A percentile compares a stretch with the other conserved stretches of the same genome.
Evolutionary conservation across 2,113 vertebrate genomes (phyloP).

Genomic region (Pterocles burchelli): DNA sequence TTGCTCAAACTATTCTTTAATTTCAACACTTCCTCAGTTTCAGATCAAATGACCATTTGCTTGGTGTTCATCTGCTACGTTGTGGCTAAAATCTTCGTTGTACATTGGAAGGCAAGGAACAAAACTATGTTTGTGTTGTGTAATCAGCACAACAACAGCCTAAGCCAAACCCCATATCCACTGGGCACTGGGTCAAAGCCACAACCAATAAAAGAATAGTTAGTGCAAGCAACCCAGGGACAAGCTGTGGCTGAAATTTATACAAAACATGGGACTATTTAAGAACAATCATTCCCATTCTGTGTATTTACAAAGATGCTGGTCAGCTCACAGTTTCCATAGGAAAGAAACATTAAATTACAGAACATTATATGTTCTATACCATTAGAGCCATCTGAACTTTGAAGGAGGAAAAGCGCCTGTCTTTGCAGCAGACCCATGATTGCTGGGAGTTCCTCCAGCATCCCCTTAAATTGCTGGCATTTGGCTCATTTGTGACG

Average conservation of each 20-base stretch:
- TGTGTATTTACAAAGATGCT: background rate
- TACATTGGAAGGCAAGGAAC: background rate
- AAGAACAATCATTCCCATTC: background rate
- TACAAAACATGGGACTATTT: background rate
- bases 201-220: background rate
- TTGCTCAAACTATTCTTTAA: background rate
- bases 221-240: background rate
- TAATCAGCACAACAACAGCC: background rate
- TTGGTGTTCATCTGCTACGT: background rate
- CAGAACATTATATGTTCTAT: background rate
- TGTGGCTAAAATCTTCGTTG: background rate
- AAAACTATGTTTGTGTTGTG: background rate
- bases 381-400: background rate
- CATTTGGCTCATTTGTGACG: slow-evolving; percentile 12
- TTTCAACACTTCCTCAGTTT: background rate
- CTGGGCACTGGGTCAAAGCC: background rate
- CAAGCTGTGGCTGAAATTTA: background rate
- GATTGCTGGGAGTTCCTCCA: slow-evolving; percentile 10
- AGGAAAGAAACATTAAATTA: background rate
- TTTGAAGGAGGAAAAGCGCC: background rate
- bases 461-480: background rate
- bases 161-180: background rate
- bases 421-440: background rate
- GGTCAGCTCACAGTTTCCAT: background rate
- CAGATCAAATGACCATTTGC: background rate